Base-by-base conservation (phyloP, 2,797 vertebrate genomes). In the Pangasius krempfi region DNA sequence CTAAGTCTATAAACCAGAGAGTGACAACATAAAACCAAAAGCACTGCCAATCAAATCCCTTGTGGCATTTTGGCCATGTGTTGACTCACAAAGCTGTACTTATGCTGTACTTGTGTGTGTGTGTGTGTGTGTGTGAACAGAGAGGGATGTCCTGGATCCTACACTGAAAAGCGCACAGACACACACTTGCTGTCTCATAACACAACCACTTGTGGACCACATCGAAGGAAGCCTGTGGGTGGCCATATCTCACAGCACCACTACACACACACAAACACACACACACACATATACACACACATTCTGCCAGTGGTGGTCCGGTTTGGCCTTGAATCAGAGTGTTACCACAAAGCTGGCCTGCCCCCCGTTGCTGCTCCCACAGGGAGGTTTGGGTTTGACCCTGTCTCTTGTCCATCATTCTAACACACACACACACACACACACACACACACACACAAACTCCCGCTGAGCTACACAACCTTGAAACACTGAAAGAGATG, bases 151-250 rank as follows among this genome's bases (percentile, higher is more conserved):
- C 56, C 25, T 40, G 22, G 25, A 60, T 44, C 44, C 25, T 44
- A 44, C 86, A 44, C 13, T 56, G 16, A 33, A 33, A 30, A 70
- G 33, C 6, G 18, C 64, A 54, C 86, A 87, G 22, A 72, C 86
- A 60, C 47, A 54, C 8, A 78, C 62, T 54, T 14, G 30, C 86
- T 78, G 70, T 78, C 37, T 86, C 40, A 76, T 16, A 50, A 86
- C 50, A 87, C 76, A 86, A 58, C 68, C 54, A 33, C 47, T 84
- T 68, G 40, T 47, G 8, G 83, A 93, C 93, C 87, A 86, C 88
- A 92, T 93, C 94, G 92, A 93, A 91, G 91, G 92, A 90, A 20
- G 88, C 91, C 91, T 92, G 94, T 90, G 92, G 92, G 91, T 92
- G 91, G 91, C 90, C 88, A 52, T 84, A 91, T 94, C 93, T 94